Evolutionary conservation across 2,888 invertebrate species (phyloP).

Genomic region (Aradus depressus): DNA sequence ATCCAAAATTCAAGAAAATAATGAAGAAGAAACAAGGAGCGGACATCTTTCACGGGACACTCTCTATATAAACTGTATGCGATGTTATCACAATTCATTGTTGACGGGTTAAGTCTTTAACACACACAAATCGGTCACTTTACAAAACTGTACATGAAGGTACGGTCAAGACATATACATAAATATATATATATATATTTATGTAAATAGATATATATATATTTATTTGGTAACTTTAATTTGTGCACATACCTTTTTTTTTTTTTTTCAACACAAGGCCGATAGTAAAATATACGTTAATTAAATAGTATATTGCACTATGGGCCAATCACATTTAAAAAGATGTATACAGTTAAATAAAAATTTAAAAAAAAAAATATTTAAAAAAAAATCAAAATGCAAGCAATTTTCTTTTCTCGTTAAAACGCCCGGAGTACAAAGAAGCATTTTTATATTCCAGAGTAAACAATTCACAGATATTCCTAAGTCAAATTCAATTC

Average conservation of each 20-base stretch:
- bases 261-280: constrained; percentile 18
- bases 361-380: no score
- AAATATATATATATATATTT: no score
- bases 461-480: constrained; percentile 8
- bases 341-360: no score
- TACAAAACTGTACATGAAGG: constrained; percentile 28
- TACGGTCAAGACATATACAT: constrained; percentile 26
- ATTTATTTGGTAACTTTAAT: constrained; percentile 24
- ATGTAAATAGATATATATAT: no score
- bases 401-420: constrained; percentile 19
- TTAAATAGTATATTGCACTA: constrained; percentile 23
- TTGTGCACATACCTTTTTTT: constrained; percentile 25
- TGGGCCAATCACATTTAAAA: constrained; percentile 20
- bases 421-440: constrained; percentile 17
- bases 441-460: constrained; percentile 12
- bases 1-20: no score
- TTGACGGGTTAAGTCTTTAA: constrained; percentile 12
- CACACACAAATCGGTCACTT: constrained; percentile 23
- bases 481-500: no score
- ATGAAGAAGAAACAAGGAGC: no score
- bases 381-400: constrained; percentile 24
- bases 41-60: no score
- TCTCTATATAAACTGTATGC: constrained; percentile 12
- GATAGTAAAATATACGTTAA: constrained; percentile 24
- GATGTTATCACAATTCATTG: constrained; percentile 16